Base-by-base conservation (phyloP, 1,140 invertebrate species). In the Oryctes rhinoceros region DNA sequence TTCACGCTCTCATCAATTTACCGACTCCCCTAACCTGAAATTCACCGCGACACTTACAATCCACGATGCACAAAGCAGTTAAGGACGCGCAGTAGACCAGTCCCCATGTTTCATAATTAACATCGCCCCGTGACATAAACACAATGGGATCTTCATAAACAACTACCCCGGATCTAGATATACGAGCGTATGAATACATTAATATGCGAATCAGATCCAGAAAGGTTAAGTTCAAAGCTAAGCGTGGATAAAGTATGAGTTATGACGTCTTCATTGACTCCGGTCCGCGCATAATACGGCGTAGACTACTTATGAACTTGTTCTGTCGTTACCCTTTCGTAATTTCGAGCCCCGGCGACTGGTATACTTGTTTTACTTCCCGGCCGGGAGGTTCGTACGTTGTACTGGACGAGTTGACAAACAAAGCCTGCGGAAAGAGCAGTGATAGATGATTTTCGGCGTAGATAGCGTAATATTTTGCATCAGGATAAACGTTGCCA, bases 211-310 rank as follows among this genome's bases (percentile, higher is more conserved):
- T 20, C 77, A 37, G 77, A 76, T 18, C 77, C 49, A 0, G 49
- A 37, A 59, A 78, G 77, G 77, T 78, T 49, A 49, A 78, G 49
- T 49, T 78, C 49, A 49, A 78, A 53, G 49, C 47, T 35, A 35
- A 59, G 77, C 77, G 77, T 78, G 77, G 77, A 49, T 78, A 78
- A 78, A 78, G 77, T 78, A 78, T 78, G 77, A 78, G 47, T 48
- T 78, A 78, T 78, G 77, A 78, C 24, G 48, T 78, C 77, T 78
- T 78, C 77, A 78, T 78, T 78, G 47, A 78, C 77, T 78, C 24
- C 75, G 24, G 11, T 71, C 20, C 20, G 24, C 24, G 65, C 35
- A 71, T 71, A 71, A 30, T 71, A 24, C 35, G 35, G 35, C 35
- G 24, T 30, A 71, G 35, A 30, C 65, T 71, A 71, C 65, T 71